Base-by-base conservation (phyloP, 2,888 invertebrate genomes). In the Holacanthella duospinosa region DNA sequence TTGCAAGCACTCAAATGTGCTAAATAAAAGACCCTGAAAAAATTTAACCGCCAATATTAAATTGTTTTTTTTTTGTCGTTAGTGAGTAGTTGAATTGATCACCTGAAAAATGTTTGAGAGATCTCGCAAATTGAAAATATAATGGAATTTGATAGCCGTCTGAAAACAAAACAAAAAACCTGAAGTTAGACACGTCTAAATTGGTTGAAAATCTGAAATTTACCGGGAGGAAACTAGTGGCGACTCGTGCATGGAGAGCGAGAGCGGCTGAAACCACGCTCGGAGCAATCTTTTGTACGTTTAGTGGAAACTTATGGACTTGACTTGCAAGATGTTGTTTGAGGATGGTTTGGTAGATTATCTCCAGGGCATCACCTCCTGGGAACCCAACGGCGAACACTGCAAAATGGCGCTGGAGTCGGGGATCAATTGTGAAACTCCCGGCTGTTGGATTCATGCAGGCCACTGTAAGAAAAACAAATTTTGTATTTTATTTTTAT, bases 361-460 rank as follows among this genome's bases (percentile, higher is more conserved):
- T 86, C 63, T 85, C 86, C 64, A 95, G 80, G 0, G 94, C 88
- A 58, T 96, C 94, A 9, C 78, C 76, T 69, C 88, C 87, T 0
- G 92, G 92, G 75, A 89, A 92, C 79, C 92, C 92, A 74, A 92
- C 86, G 1, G 91, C 90, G 76, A 92, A 89, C 0, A 92, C 90
- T 74, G 89, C 86, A 75, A 93, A 93, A 76, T 93, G 92, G 59
- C 92, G 81, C 76, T 95, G 94, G 9, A 96, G 81, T 68, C 96
- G 83, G 0, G 95, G 92, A 80, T 95, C 94, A 69, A 96, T 93
- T 2, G 94, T 94, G 75, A 96, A 96, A 75, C 93, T 93, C 57
- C 96, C 96, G 28, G 95, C 93, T 0, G 95, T 95, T 0, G 96
- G 96, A 79, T 96, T 96, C 95, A 96, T 96, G 76, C 94, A 94